phyloP scores from a whole-genome alignment of 2,113 vertebrate genomes.

The Boleophthalmus pectinirostris region DNA sequence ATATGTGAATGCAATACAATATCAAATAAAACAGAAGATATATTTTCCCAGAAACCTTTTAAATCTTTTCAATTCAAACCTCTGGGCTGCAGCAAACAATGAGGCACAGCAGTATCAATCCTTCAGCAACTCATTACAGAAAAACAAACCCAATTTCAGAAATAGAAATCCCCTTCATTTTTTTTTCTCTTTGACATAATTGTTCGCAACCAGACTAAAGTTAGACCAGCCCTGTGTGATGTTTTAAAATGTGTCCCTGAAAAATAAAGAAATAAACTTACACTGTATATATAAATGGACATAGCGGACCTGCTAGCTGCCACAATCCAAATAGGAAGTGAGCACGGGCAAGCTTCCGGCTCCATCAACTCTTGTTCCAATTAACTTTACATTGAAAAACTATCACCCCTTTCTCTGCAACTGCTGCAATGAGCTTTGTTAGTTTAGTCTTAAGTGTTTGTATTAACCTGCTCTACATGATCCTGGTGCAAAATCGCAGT shows the following conservation, averaged over 20 bases:
- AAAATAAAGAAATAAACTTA: background rate
- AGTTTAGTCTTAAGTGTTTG: too few relatives aligned
- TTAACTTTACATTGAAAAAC: too few relatives aligned
- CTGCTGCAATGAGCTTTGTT: too few relatives aligned
- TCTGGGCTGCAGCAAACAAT: slow-evolving; percentile 32
- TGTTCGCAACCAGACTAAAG: background rate
- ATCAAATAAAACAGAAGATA: background rate
- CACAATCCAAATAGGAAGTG: too few relatives aligned
- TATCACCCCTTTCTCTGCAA: too few relatives aligned
- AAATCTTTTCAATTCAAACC: background rate
- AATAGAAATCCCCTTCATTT: slow-evolving; percentile 14
- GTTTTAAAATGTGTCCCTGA: background rate
- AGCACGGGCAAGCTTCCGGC: too few relatives aligned
- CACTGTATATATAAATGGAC: too few relatives aligned
- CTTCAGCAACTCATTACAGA: slow-evolving; percentile 42
- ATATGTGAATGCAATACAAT: too few relatives aligned
- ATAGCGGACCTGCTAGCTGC: too few relatives aligned
- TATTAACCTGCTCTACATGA: too few relatives aligned
- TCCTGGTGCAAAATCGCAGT: too few relatives aligned
- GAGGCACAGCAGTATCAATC: slow-evolving; percentile 26
- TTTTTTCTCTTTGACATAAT: slow-evolving; percentile 17
- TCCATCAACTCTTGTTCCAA: too few relatives aligned
- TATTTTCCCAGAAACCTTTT: background rate
- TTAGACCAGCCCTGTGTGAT: background rate
- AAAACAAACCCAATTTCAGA: slow-evolving; percentile 32